Conservation (phyloP, 2,888 invertebrate species). For the Siphlonurus alternatus region DNA sequence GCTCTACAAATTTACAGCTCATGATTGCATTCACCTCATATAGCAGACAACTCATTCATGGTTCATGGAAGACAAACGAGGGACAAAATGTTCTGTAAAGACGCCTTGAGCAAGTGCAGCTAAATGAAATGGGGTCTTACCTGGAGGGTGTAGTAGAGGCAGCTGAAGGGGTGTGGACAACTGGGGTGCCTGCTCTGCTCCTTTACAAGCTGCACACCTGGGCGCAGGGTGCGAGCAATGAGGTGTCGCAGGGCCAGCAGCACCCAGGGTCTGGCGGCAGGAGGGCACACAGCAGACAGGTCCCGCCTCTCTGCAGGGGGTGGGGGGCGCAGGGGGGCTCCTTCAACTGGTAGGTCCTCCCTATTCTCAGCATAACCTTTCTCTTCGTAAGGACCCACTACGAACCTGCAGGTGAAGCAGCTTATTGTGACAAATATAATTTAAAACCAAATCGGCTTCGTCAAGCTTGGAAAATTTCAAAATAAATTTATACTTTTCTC, state of each 20-base stretch:
- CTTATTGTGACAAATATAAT: no score
- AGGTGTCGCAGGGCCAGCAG: neutral
- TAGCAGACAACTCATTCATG: no score
- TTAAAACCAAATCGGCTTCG: no score
- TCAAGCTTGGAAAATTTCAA: no score
- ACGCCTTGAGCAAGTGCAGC: no score
- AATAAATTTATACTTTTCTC: no score
- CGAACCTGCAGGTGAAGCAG: conserved; percentile 25
- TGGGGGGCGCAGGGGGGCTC: neutral
- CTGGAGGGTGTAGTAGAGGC: conserved; percentile 37
- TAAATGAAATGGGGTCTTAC: no score
- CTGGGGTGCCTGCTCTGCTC: conserved; percentile 27
- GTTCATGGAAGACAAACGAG: no score
- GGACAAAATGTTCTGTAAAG: no score
- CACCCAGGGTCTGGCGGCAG: neutral
- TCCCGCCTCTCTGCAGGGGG: neutral
- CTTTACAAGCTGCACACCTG: neutral
- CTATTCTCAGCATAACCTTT: conserved; percentile 13
- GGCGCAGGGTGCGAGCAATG: neutral
- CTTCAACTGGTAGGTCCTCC: conserved; percentile 8
- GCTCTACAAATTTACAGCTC: no score
- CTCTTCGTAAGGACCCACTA: conserved; percentile 43
- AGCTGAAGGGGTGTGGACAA: conserved; percentile 46
- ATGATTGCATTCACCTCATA: no score
- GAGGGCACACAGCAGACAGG: neutral